Base-by-base conservation (phyloP, 2,113 vertebrate species). In the Pachycephala philippinensis region DNA sequence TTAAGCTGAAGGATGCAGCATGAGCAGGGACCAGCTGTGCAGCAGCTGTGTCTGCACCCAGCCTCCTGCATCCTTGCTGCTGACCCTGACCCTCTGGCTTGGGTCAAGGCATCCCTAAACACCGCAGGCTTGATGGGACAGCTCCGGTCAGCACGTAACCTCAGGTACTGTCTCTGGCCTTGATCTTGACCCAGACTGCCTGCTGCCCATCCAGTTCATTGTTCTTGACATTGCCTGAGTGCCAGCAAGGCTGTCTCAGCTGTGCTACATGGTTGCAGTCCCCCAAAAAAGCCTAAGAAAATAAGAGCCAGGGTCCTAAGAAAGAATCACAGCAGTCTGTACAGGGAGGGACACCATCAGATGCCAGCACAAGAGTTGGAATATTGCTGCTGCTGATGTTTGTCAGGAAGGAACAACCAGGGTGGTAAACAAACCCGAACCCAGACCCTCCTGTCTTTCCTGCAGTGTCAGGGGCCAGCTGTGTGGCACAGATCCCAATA, bases 101-200 rank as follows among this genome's bases (percentile, higher is more conserved):
- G 16, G 37, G 17, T 90, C 27, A 27, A 23, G 20, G 35, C 14
- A 11, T 78, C 20, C 27, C 61, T 56, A 31, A 28, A 15, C 23
- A 19, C 39, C 50, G 10, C 2, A 5, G 49, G 14, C 10, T 52
- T 52, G 22, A 8, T 54, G 33, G 57, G 40, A 15, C 30, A 13
- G 52, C 33, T 26, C 2, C 0, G 1, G 4, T 8, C 21, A 13
- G 15, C 5, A 2, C 1, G 1, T 24, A 24, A 50, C 33, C 17
- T 44, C 15, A 3, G 0, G 0, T 6, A 1, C 39, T 30, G 8
- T 59, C 18, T 33, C 31, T 84, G 26, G 26, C 33, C 10, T 18
- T 45, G 45, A 37, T 65, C 19, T 23, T 42, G 31, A 65, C 23
- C 18, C 26, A 27, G 4, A 27, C 8, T 60, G 4, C 1, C 11